Evolutionary conservation across 2,888 invertebrate genomes (phyloP).

Genomic region (Lumbricus terrestris): DNA sequence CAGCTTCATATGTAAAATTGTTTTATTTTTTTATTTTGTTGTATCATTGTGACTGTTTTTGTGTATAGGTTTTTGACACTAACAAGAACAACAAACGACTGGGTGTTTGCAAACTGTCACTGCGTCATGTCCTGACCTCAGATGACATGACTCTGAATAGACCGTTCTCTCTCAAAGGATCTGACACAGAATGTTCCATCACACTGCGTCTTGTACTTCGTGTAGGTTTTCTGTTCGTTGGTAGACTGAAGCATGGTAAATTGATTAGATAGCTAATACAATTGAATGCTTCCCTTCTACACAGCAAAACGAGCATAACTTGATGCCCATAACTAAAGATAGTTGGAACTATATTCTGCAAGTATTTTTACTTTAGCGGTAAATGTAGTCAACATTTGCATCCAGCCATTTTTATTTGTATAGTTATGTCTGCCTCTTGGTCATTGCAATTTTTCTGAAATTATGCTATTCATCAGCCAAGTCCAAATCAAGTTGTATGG

Average conservation of each 20-base stretch:
- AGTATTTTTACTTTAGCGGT: too few species aligned
- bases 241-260: neutral
- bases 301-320: too few species aligned
- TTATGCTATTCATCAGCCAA: too few species aligned
- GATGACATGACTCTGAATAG: slow-evolving; percentile 75
- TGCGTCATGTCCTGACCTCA: slow-evolving; percentile 72
- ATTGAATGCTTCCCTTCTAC: neutral
- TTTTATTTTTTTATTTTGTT: neutral
- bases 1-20: neutral
- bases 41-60: neutral
- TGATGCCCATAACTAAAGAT: too few species aligned
- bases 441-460: too few species aligned
- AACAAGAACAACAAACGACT: slow-evolving; percentile 69
- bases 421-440: too few species aligned
- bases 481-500: too few species aligned
- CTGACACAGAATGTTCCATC: slow-evolving; percentile 74
- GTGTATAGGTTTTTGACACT: slow-evolving; percentile 19
- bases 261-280: neutral
- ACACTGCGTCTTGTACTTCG: slow-evolving; percentile 75
- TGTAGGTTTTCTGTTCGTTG: slow-evolving; percentile 62
- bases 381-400: too few species aligned
- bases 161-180: slow-evolving; percentile 75
- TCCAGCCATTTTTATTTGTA: too few species aligned
- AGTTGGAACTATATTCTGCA: too few species aligned
- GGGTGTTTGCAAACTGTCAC: slow-evolving; percentile 72